Percentiles rank a stretch among this genome's conserved stretches.
phyloP scores from a whole-genome alignment of 2,797 vertebrate species.

The Hoplostethus atlanticus region DNA sequence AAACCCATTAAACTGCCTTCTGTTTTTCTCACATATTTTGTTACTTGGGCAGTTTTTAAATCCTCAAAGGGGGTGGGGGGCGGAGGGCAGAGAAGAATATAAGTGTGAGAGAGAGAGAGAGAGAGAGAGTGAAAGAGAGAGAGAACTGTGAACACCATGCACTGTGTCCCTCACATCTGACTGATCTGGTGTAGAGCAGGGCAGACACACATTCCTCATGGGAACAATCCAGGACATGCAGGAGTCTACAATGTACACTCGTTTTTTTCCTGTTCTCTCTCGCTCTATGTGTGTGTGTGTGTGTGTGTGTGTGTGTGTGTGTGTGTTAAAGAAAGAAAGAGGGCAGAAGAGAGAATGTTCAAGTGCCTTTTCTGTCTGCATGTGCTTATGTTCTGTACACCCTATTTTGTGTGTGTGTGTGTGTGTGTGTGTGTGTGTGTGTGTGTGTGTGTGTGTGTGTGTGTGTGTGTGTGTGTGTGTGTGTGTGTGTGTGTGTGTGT shows the following conservation, averaged over 20 bases:
- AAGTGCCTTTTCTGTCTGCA: too few relatives aligned
- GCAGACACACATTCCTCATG: conserved; percentile 15
- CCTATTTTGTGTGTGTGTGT: background rate
- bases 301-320: background rate
- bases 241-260: conserved; percentile 11
- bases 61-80: conserved; percentile 7
- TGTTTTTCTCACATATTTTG: background rate
- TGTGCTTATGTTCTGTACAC: background rate
- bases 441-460: background rate
- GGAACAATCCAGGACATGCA: conserved; percentile 42
- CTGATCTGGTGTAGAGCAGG: conserved; percentile 25
- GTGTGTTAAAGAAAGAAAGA: background rate
- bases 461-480: background rate
- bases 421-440: conserved; percentile 3
- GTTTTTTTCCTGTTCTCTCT: conserved; percentile 21
- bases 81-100: too few relatives aligned
- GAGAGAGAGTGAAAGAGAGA: conserved; percentile 35
- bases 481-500: background rate
- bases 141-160: conserved; percentile 38
- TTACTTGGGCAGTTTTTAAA: conserved; percentile 5
- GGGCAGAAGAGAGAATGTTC: background rate
- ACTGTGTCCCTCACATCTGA: conserved; percentile 27
- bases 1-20: conserved; percentile 23
- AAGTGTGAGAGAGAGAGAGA: background rate
- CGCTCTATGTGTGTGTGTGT: background rate